Evolutionary conservation across 2,888 invertebrate species (phyloP).

Genomic region (Lomographa bimaculata): DNA sequence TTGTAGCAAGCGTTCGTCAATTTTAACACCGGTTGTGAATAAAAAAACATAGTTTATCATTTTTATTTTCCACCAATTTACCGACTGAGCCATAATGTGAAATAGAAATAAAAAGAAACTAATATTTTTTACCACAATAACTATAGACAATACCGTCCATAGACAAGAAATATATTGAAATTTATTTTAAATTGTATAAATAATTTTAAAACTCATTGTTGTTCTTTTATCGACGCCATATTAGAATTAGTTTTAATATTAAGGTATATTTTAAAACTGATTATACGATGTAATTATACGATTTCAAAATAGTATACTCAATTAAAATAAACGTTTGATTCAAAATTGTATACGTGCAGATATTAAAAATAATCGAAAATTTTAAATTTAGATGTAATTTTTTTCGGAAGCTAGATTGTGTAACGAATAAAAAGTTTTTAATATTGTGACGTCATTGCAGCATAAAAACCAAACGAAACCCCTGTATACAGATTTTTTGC

Average conservation of each 20-base stretch:
- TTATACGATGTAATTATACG: constrained; percentile 69
- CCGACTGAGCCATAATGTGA: constrained; percentile 46
- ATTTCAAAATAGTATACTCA: constrained; percentile 58
- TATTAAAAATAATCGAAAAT: constrained; percentile 40
- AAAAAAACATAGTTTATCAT: constrained; percentile 15
- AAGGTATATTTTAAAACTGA: constrained; percentile 44
- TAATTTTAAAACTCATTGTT: constrained; percentile 57
- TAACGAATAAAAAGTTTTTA: neutral
- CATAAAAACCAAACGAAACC: constrained; percentile 1
- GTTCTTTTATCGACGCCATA: constrained; percentile 66
- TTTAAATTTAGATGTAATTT: constrained; percentile 36
- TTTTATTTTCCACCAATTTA: constrained; percentile 29
- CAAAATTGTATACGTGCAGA: constrained; percentile 71
- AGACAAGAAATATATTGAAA: constrained; percentile 73
- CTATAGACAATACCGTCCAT: constrained; percentile 75
- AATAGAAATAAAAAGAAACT: constrained; percentile 65
- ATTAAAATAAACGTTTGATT: constrained; percentile 50
- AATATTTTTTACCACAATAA: constrained; percentile 68
- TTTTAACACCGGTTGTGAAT: constrained; percentile 52
- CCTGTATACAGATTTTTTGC: constrained; percentile 15
- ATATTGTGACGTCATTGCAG: constrained; percentile 12
- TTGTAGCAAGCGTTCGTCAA: constrained; percentile 42
- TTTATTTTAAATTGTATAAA: constrained; percentile 65
- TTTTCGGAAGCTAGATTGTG: constrained; percentile 20
- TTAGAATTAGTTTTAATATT: constrained; percentile 52